Percentiles rank a stretch among this genome's conserved stretches.
Conservation (phyloP, 2,113 vertebrate genomes). For the Asarcornis scutulata region DNA sequence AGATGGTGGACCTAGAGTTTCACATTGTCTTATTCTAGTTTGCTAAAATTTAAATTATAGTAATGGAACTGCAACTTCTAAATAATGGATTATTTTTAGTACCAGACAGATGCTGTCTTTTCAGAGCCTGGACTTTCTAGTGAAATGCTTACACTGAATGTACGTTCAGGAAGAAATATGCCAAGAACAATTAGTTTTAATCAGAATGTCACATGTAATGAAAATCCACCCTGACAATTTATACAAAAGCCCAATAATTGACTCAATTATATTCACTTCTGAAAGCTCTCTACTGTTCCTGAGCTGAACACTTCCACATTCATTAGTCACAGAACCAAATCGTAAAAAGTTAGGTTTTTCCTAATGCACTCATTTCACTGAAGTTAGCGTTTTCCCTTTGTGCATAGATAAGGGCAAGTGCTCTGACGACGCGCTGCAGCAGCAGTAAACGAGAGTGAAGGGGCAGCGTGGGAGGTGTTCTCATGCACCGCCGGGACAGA, state of each 20-base stretch:
- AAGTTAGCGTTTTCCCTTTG: neutral
- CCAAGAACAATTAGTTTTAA: constrained; percentile 65
- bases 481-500: neutral
- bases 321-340: constrained; percentile 17
- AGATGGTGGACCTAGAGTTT: neutral
- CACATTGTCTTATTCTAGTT: neutral
- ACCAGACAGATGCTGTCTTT: neutral
- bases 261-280: constrained; percentile 59
- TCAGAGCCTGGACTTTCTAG: neutral
- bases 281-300: constrained; percentile 3
- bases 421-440: neutral
- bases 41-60: neutral
- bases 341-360: constrained; percentile 20
- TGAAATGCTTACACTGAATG: neutral
- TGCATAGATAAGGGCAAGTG: neutral
- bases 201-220: constrained; percentile 46
- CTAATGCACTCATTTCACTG: neutral
- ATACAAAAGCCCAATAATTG: constrained; percentile 56
- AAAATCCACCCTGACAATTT: constrained; percentile 62
- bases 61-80: neutral
- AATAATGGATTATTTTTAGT: neutral
- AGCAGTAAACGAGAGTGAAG: neutral
- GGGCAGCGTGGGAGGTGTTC: neutral
- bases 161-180: neutral
- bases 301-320: neutral